Evolutionary conservation across 2,888 invertebrate species (phyloP).

Genomic region (Conchocele bisecta): DNA sequence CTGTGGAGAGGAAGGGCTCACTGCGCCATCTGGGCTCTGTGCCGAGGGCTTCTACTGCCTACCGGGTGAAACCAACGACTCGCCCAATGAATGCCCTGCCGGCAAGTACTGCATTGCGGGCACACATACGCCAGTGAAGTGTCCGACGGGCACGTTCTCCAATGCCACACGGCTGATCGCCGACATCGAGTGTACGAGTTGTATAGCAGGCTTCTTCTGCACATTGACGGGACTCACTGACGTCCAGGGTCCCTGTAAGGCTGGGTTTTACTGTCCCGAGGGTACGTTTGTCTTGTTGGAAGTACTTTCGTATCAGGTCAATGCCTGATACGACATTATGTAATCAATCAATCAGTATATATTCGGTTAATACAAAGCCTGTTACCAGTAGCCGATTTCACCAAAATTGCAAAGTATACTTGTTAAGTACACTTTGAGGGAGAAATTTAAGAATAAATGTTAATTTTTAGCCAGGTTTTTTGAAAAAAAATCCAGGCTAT

Average conservation of each 20-base stretch:
- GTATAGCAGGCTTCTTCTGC: conserved; percentile 80
- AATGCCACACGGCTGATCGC: conserved; percentile 72
- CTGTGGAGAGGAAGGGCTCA: conserved; percentile 73
- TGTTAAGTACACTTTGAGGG: no score
- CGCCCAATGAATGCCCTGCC: conserved; percentile 73
- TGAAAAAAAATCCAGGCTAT: no score
- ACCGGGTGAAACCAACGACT: conserved; percentile 69
- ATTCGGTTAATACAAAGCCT: no score
- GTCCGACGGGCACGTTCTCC: conserved; percentile 79
- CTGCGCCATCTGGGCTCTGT: conserved; percentile 73
- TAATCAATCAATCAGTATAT: no score
- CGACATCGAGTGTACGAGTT: conserved; percentile 72
- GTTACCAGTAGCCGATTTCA: no score
- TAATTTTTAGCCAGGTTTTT: no score
- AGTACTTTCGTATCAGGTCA: no score
- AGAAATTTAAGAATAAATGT: no score
- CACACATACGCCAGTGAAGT: conserved; percentile 76
- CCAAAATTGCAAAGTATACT: no score
- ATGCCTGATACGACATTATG: no score
- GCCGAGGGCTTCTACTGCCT: conserved; percentile 78
- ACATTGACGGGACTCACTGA: conserved; percentile 74
- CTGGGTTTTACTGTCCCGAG: conserved; percentile 80
- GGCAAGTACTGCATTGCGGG: conserved; percentile 77
- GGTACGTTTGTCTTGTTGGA: no score
- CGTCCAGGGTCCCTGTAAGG: conserved; percentile 77